A percentile compares a stretch with the other conserved stretches of the same genome.
Conservation (phyloP, 2,797 vertebrate genomes). For the Sciaenops ocellatus region DNA sequence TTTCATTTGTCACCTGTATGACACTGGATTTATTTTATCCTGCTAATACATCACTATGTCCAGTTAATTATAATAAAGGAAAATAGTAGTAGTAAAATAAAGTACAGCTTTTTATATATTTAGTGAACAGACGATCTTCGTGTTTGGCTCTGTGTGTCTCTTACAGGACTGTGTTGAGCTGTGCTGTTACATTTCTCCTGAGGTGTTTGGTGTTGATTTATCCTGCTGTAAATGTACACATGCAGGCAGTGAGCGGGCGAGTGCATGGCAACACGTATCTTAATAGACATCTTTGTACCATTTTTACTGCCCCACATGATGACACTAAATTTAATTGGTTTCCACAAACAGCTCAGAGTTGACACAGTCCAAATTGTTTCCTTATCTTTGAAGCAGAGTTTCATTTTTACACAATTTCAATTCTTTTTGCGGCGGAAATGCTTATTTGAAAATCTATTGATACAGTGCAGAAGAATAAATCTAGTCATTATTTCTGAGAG, state of each 20-base stretch:
- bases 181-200: not conserved
- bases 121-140: not conserved
- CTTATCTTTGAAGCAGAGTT: slow-evolving; percentile 56
- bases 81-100: not conserved
- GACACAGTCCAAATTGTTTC: slow-evolving; percentile 53
- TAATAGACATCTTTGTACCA: slow-evolving; percentile 47
- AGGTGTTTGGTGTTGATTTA: slow-evolving; percentile 20
- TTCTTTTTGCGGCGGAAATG: slow-evolving; percentile 15
- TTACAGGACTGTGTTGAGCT: not conserved
- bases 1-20: not conserved
- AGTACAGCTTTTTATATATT: not conserved
- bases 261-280: slow-evolving; percentile 37
- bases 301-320: slow-evolving; percentile 49
- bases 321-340: slow-evolving; percentile 61
- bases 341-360: slow-evolving; percentile 61
- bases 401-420: slow-evolving; percentile 48
- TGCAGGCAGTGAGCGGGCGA: too few relatives aligned
- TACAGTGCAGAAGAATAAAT: slow-evolving; percentile 6
- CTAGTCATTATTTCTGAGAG: slow-evolving; percentile 24
- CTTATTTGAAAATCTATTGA: slow-evolving; percentile 28
- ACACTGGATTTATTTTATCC: not conserved
- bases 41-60: not conserved
- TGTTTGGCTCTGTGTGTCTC: not conserved
- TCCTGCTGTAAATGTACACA: slow-evolving; percentile 25
- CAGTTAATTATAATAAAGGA: not conserved